Evolutionary conservation across 2,888 invertebrate species (phyloP), one percentile per base, ranked within the genome.

Genomic region (Macrosoma leucophasiata): DNA sequence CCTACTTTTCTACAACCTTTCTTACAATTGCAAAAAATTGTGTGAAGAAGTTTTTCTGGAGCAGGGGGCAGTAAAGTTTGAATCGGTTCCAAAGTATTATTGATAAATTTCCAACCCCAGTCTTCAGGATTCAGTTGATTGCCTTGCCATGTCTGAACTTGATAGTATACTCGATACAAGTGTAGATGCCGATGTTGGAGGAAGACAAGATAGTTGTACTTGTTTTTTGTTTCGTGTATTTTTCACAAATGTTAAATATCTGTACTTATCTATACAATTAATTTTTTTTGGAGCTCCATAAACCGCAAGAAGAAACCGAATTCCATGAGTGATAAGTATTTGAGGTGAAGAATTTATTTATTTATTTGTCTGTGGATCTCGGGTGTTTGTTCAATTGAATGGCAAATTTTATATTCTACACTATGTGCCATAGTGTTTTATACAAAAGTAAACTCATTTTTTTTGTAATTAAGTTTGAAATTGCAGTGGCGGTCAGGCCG

Each of bases 21-120:
- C 20, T 35, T 47, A 33, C 48, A 53, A 27, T 46, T 47, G 30
- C 46, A 27, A 47, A 41, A 47, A 34, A 51, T 50, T 4, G 40
- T 43, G 13, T 52, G 43, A 5, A 50, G 41, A 31, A 22, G 4
- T 24, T 38, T 38, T 30, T 52, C 44, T 21, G 48, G 48, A 10
- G 34, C 34, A 23, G 34, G 24, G 4, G 29, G 34, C 2, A 34
- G 34, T 34, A 23, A 24, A 29, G 23, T 41, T 9, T 33, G 26
- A n/a, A 29, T 8, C n/a, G 26, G 15, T 45, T 34, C 14, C 25
- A 36, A 19, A 46, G 36, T 45, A 41, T 36, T 26, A 14, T 15
- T 9, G 8, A 15, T 14, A 11, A 26, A 26, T 14, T 26, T 26
- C 52, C 55, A n/a, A n/a, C n/a, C n/a, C n/a, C n/a, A n/a, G n/a